Percentiles rank a stretch among this genome's conserved stretches.
Conservation (phyloP, 2,888 invertebrate species). For the Amaurobius ferox region DNA sequence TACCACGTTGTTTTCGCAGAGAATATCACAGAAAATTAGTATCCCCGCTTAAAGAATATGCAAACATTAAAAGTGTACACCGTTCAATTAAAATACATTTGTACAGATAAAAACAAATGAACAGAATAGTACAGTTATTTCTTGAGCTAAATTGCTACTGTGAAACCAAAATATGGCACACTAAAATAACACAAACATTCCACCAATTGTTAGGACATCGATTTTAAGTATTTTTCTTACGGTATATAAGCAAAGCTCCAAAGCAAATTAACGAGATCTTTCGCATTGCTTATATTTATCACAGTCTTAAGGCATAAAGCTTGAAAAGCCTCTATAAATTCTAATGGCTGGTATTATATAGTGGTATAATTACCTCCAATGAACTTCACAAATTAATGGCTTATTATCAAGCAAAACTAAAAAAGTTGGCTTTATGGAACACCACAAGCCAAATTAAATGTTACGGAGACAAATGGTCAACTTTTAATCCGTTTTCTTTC, state of each 20-base stretch:
- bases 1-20: neutral
- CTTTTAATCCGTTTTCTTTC: constrained; percentile 47
- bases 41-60: neutral
- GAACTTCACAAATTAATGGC: neutral
- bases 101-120: neutral
- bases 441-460: neutral
- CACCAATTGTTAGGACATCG: neutral
- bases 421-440: neutral
- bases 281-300: constrained; percentile 39
- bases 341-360: neutral
- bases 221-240: neutral
- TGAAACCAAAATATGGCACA: neutral
- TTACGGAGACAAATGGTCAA: constrained; percentile 13
- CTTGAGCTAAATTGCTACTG: neutral
- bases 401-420: too few species aligned
- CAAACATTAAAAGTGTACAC: neutral
- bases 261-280: neutral
- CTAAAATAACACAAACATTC: neutral
- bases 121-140: neutral
- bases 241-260: neutral
- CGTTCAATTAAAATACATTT: neutral
- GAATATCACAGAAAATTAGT: constrained; percentile 4
- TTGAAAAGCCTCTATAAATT: neutral
- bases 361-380: neutral
- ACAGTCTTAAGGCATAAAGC: constrained; percentile 44